Conservation (phyloP, 2,113 vertebrate species). For the Protomyctophum bolini region DNA sequence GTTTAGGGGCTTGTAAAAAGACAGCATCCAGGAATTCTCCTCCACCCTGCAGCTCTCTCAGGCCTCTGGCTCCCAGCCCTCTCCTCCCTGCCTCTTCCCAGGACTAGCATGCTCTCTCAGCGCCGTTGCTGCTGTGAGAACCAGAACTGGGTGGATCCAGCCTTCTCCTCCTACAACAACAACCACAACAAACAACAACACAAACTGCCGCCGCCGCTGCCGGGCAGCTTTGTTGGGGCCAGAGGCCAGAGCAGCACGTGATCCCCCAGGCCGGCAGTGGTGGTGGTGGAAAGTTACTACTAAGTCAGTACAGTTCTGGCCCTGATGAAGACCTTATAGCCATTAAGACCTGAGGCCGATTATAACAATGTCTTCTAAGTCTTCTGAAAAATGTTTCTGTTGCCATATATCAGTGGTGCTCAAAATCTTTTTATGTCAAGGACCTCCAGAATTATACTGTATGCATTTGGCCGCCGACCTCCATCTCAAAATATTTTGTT, state of each 20-base stretch:
- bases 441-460: too few species aligned
- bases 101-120: conserved; percentile 6
- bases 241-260: conserved; percentile 46
- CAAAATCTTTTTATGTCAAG: too few species aligned
- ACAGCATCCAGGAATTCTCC: conserved; percentile 79
- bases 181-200: conserved; percentile 61
- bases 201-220: conserved; percentile 40
- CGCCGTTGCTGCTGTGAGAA: conserved; percentile 42
- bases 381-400: too few species aligned
- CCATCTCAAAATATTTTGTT: too few species aligned
- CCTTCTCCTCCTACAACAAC: conserved; percentile 24
- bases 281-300: too few species aligned
- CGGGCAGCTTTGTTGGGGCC: conserved; percentile 40
- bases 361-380: too few species aligned
- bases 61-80: conserved; percentile 42
- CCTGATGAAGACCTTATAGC: too few species aligned
- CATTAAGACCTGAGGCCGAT: too few species aligned
- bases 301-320: too few species aligned
- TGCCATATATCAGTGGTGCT: too few species aligned
- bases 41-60: conserved; percentile 51
- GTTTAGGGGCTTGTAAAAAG: conserved; percentile 52
- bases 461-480: too few species aligned
- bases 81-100: conserved; percentile 43
- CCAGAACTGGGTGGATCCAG: conserved; percentile 61
- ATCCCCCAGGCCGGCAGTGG: conserved; percentile 32